Conservation (phyloP, 2,888 invertebrate genomes). For the Apotomis capreana region DNA sequence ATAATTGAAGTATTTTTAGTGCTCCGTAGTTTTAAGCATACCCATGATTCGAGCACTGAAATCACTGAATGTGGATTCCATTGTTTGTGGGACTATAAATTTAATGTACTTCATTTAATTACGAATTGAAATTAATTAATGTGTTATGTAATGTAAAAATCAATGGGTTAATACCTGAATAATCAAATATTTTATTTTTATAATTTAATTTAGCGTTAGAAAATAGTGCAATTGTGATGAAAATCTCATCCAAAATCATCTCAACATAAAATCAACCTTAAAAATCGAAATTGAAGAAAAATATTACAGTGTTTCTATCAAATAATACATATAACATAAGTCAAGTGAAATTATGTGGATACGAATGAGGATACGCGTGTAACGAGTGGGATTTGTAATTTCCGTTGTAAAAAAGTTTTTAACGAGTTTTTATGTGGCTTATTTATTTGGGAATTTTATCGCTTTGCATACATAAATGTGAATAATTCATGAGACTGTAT, state of each 20-base stretch:
- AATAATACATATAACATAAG: conserved; percentile 27
- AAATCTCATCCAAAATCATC: conserved; percentile 19
- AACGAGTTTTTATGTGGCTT: conserved; percentile 3
- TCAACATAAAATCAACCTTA: conserved; percentile 9
- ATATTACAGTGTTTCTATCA: neutral
- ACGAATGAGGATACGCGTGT: conserved; percentile 35
- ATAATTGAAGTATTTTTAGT: too few species aligned
- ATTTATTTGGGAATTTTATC: neutral
- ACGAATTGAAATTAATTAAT: too few species aligned
- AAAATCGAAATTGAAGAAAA: neutral
- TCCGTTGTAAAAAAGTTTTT: conserved; percentile 22
- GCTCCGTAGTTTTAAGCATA: too few species aligned
- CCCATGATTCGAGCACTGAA: too few species aligned
- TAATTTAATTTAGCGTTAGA: conserved; percentile 16
- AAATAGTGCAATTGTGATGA: conserved; percentile 37
- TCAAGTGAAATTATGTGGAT: conserved; percentile 35
- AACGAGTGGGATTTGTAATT: conserved; percentile 27
- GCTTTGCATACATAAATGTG: neutral
- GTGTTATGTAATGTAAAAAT: too few species aligned
- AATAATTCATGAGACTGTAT: neutral
- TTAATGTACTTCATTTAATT: too few species aligned
- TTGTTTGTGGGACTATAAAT: too few species aligned
- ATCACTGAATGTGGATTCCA: too few species aligned
- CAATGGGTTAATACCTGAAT: too few species aligned
- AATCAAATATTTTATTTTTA: too few species aligned